Conservation (phyloP, 2,888 invertebrate species). For the Osmoderma eremita region DNA sequence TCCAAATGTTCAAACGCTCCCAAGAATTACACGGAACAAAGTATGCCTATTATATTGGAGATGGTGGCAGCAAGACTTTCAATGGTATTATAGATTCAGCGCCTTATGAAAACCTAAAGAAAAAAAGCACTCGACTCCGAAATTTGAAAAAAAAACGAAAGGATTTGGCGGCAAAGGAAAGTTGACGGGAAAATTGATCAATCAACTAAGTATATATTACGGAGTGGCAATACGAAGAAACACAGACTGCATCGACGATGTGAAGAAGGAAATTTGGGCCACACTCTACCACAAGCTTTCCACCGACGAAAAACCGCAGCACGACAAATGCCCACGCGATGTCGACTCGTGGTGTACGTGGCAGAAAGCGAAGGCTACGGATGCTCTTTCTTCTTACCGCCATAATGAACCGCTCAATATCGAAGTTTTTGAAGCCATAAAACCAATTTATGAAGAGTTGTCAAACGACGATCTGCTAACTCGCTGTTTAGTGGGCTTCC, state of each 20-base stretch:
- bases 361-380: slow-evolving; percentile 37
- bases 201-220: slow-evolving; percentile 30
- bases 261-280: slow-evolving; percentile 35
- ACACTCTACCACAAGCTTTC: slow-evolving; percentile 36
- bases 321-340: slow-evolving; percentile 32
- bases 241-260: slow-evolving; percentile 18
- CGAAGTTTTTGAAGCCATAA: slow-evolving; percentile 40
- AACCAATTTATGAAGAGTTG: slow-evolving; percentile 36
- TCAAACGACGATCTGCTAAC: slow-evolving; percentile 11
- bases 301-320: slow-evolving; percentile 36
- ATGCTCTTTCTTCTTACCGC: slow-evolving; percentile 12
- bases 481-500: slow-evolving; percentile 12
- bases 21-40: slow-evolving; percentile 37
- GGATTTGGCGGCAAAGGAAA: slow-evolving; percentile 36
- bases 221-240: slow-evolving; percentile 36
- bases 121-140: slow-evolving; percentile 25
- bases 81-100: slow-evolving; percentile 43
- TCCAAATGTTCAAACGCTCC: slow-evolving; percentile 40
- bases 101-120: slow-evolving; percentile 45
- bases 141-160: slow-evolving; percentile 26
- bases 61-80: slow-evolving; percentile 49
- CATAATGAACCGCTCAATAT: slow-evolving; percentile 16
- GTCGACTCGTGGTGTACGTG: slow-evolving; percentile 37
- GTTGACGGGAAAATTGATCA: slow-evolving; percentile 31
- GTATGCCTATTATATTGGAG: slow-evolving; percentile 47